phyloP scores from a whole-genome alignment of 2,797 vertebrate species.

The Peromyscus aztecus region DNA sequence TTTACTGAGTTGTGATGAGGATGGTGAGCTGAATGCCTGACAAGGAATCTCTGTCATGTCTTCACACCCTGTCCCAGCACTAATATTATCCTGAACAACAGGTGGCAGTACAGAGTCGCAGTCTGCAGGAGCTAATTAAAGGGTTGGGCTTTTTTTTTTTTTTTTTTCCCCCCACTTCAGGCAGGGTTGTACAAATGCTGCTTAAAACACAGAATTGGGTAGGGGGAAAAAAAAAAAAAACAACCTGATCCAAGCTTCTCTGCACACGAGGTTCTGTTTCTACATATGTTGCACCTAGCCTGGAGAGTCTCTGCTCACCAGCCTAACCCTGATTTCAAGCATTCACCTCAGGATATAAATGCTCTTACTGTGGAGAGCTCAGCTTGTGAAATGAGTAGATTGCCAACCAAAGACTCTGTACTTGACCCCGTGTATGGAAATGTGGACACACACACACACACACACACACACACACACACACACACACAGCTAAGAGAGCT shows the following conservation, averaged over 20 bases:
- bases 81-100: constrained; percentile 75
- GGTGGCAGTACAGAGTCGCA: constrained; percentile 78
- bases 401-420: background rate
- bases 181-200: constrained; percentile 65
- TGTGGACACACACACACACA: background rate
- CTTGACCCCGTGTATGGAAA: background rate
- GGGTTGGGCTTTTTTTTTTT: background rate
- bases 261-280: constrained; percentile 65
- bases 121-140: constrained; percentile 64
- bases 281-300: constrained; percentile 66
- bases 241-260: constrained; percentile 66
- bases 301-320: background rate
- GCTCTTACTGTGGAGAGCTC: constrained; percentile 11
- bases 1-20: rapidly evolving
- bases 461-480: background rate
- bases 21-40: no score
- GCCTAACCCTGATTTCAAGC: constrained; percentile 57
- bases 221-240: background rate
- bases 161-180: constrained; percentile 18
- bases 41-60: background rate
- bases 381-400: constrained; percentile 20
- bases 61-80: background rate
- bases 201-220: constrained; percentile 56
- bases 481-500: constrained; percentile 23
- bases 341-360: constrained; percentile 57